Conservation (phyloP, 2,113 vertebrate species). For the Apteryx mantelli region DNA sequence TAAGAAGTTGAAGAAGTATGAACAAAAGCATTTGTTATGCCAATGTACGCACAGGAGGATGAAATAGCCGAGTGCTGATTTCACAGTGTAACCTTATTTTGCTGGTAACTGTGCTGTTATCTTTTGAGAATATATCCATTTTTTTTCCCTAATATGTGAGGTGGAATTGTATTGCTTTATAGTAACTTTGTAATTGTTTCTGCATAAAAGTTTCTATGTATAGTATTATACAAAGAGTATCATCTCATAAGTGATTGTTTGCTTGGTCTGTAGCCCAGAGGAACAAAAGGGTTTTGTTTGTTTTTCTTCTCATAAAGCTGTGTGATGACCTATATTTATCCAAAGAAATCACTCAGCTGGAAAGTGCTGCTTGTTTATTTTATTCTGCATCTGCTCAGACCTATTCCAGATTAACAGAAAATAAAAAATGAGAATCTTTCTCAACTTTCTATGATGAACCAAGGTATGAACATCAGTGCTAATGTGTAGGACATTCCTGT, state of each 20-base stretch:
- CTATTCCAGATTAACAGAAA: neutral
- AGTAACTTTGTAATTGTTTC: neutral
- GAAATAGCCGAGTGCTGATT: neutral
- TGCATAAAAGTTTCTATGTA: neutral
- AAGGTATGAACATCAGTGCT: neutral
- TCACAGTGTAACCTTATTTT: neutral
- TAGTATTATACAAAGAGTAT: neutral
- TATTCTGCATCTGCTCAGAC: neutral
- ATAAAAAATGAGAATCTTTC: neutral
- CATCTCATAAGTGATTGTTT: neutral
- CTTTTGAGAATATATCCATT: neutral
- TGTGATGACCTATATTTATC: neutral
- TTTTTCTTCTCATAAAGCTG: neutral
- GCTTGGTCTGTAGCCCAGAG: neutral
- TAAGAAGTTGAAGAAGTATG: neutral
- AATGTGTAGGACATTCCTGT: neutral
- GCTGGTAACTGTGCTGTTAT: neutral
- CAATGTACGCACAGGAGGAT: neutral
- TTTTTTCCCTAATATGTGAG: neutral
- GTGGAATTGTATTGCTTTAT: neutral
- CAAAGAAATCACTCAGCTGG: neutral
- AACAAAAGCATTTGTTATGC: conserved; percentile 23
- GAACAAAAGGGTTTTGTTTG: neutral
- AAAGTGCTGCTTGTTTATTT: neutral
- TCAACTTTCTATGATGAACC: neutral